Conservation (phyloP, 2,888 invertebrate species). For the Neelides folsomi region DNA sequence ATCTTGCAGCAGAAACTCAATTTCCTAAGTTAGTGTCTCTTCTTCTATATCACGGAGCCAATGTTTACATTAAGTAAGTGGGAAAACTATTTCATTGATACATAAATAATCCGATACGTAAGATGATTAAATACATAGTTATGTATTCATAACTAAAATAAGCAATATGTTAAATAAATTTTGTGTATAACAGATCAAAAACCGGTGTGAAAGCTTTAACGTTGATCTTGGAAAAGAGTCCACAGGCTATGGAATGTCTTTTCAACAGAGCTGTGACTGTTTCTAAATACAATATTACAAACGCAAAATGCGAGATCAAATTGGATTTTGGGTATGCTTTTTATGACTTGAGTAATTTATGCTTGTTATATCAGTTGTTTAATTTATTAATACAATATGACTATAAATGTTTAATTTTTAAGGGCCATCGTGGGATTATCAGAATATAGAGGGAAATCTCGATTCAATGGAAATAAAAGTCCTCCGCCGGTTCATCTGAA, state of each 20-base stretch:
- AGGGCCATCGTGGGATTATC: conserved; percentile 31
- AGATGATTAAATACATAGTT: no score
- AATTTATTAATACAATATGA: neutral
- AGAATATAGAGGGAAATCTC: conserved; percentile 20
- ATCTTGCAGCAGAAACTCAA: conserved; percentile 31
- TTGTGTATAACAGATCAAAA: conserved; percentile 18
- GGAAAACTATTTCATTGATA: neutral
- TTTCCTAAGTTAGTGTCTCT: conserved; percentile 26
- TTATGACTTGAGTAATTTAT: neutral
- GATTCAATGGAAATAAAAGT: conserved; percentile 8
- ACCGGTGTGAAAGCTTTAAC: conserved; percentile 28
- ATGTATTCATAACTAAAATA: no score
- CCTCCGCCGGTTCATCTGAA: neutral
- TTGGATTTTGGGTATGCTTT: conserved; percentile 32
- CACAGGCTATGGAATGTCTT: conserved; percentile 31
- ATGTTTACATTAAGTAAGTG: conserved; percentile 28
- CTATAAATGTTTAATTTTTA: neutral
- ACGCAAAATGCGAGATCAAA: conserved; percentile 30
- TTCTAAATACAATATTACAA: conserved; percentile 28
- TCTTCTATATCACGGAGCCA: conserved; percentile 27
- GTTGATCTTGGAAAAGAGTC: conserved; percentile 30
- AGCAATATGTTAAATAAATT: no score
- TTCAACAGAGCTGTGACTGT: conserved; percentile 26
- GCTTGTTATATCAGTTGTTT: neutral
- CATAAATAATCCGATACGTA: neutral